phyloP scores from a whole-genome alignment of 2,113 vertebrate species.

The Halichoerus grypus region DNA sequence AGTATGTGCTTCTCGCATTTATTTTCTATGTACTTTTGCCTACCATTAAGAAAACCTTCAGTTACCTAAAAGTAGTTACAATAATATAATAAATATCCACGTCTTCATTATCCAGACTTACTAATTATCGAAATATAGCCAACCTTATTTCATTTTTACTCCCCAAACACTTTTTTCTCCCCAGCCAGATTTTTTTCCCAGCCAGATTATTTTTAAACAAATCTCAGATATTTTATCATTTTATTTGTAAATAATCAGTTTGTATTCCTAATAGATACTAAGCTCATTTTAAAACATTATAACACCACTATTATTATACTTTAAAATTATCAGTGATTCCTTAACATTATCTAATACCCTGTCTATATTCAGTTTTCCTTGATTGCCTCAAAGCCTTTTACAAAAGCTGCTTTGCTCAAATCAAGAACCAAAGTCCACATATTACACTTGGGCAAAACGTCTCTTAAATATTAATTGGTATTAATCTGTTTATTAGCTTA shows the following conservation, averaged over 20 bases:
- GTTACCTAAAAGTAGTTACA: background rate
- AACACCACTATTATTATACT: background rate
- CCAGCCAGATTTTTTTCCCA: background rate
- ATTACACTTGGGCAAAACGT: background rate
- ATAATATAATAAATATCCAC: background rate
- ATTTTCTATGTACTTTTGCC: background rate
- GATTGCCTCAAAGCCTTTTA: background rate
- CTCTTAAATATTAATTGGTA: background rate
- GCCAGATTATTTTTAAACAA: slow-evolving; percentile 23
- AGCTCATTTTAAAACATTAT: background rate
- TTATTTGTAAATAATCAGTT: slow-evolving; percentile 41
- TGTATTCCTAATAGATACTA: slow-evolving; percentile 6
- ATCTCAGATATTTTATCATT: background rate
- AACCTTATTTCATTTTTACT: background rate
- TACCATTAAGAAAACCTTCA: background rate
- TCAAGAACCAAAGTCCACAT: background rate
- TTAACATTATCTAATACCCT: background rate
- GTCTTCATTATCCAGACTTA: background rate
- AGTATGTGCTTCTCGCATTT: background rate
- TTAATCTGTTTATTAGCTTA: background rate
- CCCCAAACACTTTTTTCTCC: background rate
- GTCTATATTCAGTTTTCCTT: background rate
- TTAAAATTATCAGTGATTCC: background rate
- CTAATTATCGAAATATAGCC: background rate
- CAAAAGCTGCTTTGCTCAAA: background rate